Evolutionary conservation across 2,797 vertebrate genomes (phyloP), one percentile per base, ranked within the genome.

Genomic region (Sternotherus odoratus): DNA sequence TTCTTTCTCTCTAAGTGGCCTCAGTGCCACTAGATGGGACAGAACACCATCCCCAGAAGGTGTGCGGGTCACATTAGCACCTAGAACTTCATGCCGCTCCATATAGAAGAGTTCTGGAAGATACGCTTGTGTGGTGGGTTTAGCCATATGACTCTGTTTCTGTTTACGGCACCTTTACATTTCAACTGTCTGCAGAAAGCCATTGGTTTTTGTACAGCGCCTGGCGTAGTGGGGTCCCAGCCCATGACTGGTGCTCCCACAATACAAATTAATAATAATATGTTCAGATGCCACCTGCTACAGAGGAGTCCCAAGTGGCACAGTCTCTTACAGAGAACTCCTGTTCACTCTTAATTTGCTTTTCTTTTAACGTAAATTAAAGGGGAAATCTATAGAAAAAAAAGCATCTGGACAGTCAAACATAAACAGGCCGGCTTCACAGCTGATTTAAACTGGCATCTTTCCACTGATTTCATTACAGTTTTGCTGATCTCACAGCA

Each of bases 81-180:
- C 0, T 0, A 48, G 91, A 36, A 69, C 79, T 30, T 2, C 0
- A 54, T 50, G 51, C 30, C 79, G 10, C 26, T 30, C 23, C 1
- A 39, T 69, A 69, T 69, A 24, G 66, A 39, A 69, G 19, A 39
- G 36, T 0, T 3, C 57, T 66, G 43, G 63, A 0, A 0, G 46
- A 28, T 26, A 74, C 9, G 26, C 72, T 43, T 48, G 11, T 30
- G 24, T 48, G 51, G 7, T 28, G 82, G 23, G 6, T 81, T 85
- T 3, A 57, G 2, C 50, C 6, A 0, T 5, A 49, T 36, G 36
- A 53, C 81, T 89, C 1, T 0, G 4, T 74, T n/a, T 72, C 30
- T n/a, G 1, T 46, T 12, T 26, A 43, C 57, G 33, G 43, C 19
- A 60, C 78, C 4, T 23, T 12, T 57, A 84, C 57, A 23, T 11